phyloP scores from a whole-genome alignment of 2,797 vertebrate species.

The Gambelia wislizenii region DNA sequence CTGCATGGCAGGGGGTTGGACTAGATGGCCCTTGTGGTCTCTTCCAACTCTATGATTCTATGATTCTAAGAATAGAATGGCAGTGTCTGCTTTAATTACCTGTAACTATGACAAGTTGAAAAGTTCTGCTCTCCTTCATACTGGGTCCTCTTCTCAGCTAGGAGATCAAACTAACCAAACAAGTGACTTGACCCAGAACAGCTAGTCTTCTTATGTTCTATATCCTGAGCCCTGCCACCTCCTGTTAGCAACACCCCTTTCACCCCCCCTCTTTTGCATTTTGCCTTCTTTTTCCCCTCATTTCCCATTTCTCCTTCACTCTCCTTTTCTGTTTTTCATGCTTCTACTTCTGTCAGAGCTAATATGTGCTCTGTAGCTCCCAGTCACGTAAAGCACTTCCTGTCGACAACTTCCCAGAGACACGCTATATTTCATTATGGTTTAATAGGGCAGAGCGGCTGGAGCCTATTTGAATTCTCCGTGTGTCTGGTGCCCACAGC shows the following conservation, averaged over 20 bases:
- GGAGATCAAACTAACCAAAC: not conserved
- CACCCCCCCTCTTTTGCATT: not conserved
- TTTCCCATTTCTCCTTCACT: not conserved
- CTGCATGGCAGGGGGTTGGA: too few relatives aligned
- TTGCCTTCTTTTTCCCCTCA: not conserved
- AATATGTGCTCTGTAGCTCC: not conserved
- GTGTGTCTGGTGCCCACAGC: not conserved
- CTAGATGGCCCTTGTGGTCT: too few relatives aligned
- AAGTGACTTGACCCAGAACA: not conserved
- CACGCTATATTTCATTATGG: accelerated
- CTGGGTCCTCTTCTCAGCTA: not conserved
- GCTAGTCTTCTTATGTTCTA: not conserved
- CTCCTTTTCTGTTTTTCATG: not conserved
- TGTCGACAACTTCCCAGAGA: not conserved
- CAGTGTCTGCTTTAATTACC: not conserved
- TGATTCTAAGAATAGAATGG: not conserved
- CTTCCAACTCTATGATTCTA: too few relatives aligned
- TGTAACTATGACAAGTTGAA: not conserved
- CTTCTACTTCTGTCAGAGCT: not conserved
- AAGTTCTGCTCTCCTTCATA: not conserved
- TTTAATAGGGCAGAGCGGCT: slow-evolving; percentile 24
- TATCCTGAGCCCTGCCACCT: not conserved
- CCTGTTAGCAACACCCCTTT: not conserved
- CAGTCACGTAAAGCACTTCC: not conserved
- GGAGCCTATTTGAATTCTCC: not conserved